These are phyloP conservation scores for Heterocephalus glaber DNA, from an alignment of 2,113 vertebrate species.

Conservation along the genomic window DNA sequence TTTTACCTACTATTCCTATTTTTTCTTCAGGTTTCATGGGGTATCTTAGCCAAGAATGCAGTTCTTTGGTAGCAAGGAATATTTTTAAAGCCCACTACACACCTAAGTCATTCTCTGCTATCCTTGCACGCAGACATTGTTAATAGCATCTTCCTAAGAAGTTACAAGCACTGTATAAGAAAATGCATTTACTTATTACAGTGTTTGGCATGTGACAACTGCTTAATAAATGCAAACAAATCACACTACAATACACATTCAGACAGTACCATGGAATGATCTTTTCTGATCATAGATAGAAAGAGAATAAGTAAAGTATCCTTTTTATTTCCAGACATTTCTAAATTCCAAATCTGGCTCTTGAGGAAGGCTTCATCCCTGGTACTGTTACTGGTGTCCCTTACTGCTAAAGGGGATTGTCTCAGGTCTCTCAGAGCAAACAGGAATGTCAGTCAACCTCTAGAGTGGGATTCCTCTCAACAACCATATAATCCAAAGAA, in stretches of 20 bases:
- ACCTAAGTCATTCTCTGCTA: neutral
- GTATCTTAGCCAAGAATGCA: neutral
- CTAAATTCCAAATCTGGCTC: neutral
- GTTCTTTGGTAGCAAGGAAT: neutral
- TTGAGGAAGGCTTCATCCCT: neutral
- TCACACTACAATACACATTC: neutral
- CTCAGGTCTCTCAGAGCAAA: neutral
- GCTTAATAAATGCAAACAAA: neutral
- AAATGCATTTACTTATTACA: neutral
- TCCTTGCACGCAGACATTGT: neutral
- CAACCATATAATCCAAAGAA: neutral
- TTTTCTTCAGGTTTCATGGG: neutral
- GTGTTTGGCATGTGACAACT: neutral
- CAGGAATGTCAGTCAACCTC: neutral
- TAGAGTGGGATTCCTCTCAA: too few species aligned
- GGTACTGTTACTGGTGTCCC: neutral
- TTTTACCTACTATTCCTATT: neutral
- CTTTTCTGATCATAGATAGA: neutral
- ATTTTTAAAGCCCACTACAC: neutral
- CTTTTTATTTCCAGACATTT: neutral
- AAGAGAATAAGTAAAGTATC: neutral
- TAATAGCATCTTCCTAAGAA: neutral
- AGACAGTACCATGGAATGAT: neutral
- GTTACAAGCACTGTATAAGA: neutral
- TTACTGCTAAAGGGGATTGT: neutral